Evolutionary conservation across 2,888 invertebrate species (phyloP).

Genomic region (Pherbina coryleti): DNA sequence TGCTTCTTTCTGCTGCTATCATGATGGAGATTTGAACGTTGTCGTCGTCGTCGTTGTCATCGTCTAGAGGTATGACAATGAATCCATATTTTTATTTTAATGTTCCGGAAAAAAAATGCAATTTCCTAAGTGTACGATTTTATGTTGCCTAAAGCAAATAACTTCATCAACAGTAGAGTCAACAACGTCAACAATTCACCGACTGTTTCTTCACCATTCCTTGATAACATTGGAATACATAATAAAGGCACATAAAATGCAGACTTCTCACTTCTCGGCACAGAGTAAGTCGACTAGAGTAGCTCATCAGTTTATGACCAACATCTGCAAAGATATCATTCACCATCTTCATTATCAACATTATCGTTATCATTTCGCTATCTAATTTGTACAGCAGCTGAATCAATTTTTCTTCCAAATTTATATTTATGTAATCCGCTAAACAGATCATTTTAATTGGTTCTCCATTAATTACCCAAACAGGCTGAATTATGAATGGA

Average conservation of each 20-base stretch:
- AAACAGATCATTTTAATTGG: constrained; percentile 28
- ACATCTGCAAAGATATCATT: not conserved
- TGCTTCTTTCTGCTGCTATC: too few relatives aligned
- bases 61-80: constrained; percentile 31
- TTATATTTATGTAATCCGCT: not conserved
- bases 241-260: constrained; percentile 21
- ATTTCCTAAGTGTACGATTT: constrained; percentile 52
- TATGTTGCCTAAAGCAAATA: constrained; percentile 14
- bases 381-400: constrained; percentile 11
- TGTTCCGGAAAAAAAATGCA: constrained; percentile 62
- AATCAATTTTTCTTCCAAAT: not conserved
- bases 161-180: constrained; percentile 19
- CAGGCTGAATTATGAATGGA: constrained; percentile 9
- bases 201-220: not conserved
- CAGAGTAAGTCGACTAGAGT: not conserved
- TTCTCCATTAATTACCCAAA: constrained; percentile 32
- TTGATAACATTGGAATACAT: constrained; percentile 11
- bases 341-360: not conserved
- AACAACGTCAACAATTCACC: not conserved
- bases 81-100: constrained; percentile 58
- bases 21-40: too few relatives aligned
- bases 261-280: constrained; percentile 5
- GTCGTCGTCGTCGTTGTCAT: not conserved
- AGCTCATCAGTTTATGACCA: constrained; percentile 5
- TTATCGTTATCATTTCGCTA: constrained; percentile 8